Evolutionary conservation across 2,113 vertebrate species (phyloP).

Genomic region (Vicugna pacos): DNA sequence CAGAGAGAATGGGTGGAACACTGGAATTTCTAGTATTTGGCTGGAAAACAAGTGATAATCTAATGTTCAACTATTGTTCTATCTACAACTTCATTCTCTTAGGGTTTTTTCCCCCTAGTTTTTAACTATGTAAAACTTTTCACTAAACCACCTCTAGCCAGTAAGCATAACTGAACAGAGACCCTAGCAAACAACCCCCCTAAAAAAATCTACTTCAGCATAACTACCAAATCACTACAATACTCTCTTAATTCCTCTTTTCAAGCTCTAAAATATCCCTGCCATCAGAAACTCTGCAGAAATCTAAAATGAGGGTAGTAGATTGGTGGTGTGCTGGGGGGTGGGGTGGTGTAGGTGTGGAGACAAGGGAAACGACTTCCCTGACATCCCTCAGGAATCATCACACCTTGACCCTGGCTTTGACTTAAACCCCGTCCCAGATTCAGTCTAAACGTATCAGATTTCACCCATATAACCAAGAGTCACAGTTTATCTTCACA

Average conservation of each 20-base stretch:
- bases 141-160: neutral
- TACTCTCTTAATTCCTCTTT: neutral
- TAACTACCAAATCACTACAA: neutral
- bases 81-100: neutral
- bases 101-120: neutral
- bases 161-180: slow-evolving; percentile 7
- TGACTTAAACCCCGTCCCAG: slow-evolving; percentile 33
- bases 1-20: neutral
- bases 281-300: slow-evolving; percentile 23
- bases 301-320: neutral
- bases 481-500: slow-evolving; percentile 40
- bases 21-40: neutral
- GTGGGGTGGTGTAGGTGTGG: neutral
- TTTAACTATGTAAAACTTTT: slow-evolving; percentile 26
- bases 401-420: slow-evolving; percentile 48
- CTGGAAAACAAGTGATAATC: neutral
- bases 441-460: slow-evolving; percentile 27
- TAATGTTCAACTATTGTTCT: neutral
- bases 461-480: slow-evolving; percentile 18
- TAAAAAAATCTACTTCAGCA: neutral
- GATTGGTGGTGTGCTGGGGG: neutral
- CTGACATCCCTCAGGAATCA: neutral
- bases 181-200: neutral
- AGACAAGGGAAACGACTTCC: slow-evolving; percentile 35
- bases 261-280: slow-evolving; percentile 40